Conservation (phyloP, 2,888 invertebrate species). For the Drosophila engyochracea region DNA sequence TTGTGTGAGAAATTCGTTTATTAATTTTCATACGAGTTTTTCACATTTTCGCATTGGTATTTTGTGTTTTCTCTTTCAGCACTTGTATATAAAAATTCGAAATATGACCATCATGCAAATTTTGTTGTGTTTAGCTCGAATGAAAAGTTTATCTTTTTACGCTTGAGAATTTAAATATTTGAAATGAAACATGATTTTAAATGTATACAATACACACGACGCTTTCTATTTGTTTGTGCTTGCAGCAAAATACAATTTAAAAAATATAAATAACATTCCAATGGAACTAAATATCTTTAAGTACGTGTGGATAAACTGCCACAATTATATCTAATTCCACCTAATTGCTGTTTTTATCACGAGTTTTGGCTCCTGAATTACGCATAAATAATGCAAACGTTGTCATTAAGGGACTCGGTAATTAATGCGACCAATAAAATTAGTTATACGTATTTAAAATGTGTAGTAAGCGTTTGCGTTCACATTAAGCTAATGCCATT, state of each 20-base stretch:
- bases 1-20: background rate
- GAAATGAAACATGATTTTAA: background rate
- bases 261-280: background rate
- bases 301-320: background rate
- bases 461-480: background rate
- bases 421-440: constrained; percentile 15
- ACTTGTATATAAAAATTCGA: constrained; percentile 13
- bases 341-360: constrained; percentile 9
- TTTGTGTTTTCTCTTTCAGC: constrained; percentile 16
- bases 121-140: background rate
- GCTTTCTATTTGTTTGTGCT: background rate
- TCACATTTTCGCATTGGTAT: constrained; percentile 6
- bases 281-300: background rate
- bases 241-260: background rate
- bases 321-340: constrained; percentile 1
- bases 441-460: background rate
- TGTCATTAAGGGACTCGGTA: constrained; percentile 3
- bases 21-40: background rate
- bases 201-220: background rate
- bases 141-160: constrained; percentile 11
- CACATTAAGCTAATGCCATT: background rate
- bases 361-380: constrained; percentile 8
- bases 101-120: background rate
- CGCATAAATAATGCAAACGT: constrained; percentile 28
- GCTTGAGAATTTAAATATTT: background rate